These are phyloP conservation scores for Hydropotes inermis DNA, from an alignment of 2,113 vertebrate genomes.

Conservation along the genomic window DNA sequence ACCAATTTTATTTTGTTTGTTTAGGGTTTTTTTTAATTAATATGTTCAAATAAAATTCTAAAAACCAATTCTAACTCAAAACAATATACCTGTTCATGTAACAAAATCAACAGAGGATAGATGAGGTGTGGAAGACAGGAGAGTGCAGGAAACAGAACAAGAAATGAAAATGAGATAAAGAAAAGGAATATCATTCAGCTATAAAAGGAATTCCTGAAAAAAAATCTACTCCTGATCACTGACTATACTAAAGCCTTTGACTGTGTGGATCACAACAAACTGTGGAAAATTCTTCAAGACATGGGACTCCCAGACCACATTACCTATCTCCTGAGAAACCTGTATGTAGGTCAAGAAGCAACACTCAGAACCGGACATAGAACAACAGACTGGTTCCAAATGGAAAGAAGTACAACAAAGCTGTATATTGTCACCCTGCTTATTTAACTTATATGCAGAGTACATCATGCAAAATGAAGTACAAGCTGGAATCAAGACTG, in stretches of 20 bases:
- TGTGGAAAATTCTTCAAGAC: background rate
- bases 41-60: conserved; percentile 33
- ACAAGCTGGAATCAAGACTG: background rate
- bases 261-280: background rate
- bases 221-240: background rate
- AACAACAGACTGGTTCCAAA: background rate
- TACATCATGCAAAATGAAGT: background rate
- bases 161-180: conserved; percentile 7
- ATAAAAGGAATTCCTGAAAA: background rate
- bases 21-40: background rate
- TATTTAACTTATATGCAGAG: background rate
- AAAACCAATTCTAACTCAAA: conserved; percentile 28
- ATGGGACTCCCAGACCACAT: background rate
- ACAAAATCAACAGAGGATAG: background rate
- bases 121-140: background rate
- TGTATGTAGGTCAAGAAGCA: background rate
- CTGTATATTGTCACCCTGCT: background rate
- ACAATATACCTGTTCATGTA: conserved; percentile 12
- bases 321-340: background rate
- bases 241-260: background rate
- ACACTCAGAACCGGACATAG: background rate
- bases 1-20: conserved; percentile 34
- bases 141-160: background rate
- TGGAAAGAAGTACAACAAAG: background rate
- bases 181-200: background rate